These are phyloP conservation scores for Zosterops lateralis DNA, from an alignment of 2,113 vertebrate species.

Conservation along the genomic window DNA sequence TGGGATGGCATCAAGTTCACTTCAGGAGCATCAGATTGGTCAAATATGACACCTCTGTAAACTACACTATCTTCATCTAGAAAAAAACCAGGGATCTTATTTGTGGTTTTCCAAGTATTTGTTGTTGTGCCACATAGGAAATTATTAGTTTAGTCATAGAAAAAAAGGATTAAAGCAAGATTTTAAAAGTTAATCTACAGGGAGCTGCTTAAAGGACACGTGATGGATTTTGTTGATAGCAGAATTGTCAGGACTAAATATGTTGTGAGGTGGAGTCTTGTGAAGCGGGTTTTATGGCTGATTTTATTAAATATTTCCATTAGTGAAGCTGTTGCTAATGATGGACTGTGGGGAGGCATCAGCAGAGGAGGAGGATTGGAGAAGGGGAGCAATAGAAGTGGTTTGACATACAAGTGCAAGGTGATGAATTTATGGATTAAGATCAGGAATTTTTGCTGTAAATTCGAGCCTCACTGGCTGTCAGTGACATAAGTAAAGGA, in stretches of 20 bases:
- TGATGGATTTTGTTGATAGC: neutral
- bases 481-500: neutral
- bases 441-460: neutral
- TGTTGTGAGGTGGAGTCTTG: neutral
- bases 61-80: rapidly evolving
- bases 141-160: neutral
- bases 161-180: neutral
- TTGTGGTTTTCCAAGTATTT: neutral
- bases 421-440: neutral
- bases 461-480: neutral
- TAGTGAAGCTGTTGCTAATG: neutral
- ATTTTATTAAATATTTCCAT: neutral
- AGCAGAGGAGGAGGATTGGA: neutral
- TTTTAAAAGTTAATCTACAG: neutral
- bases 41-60: neutral
- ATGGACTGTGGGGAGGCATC: neutral
- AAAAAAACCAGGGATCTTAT: neutral
- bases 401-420: neutral
- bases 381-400: neutral
- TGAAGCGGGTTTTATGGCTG: neutral
- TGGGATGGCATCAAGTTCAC: neutral
- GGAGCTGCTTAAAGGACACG: neutral
- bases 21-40: neutral
- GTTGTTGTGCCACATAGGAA: neutral
- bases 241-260: neutral